These are phyloP conservation scores for Poecile montanus DNA, from an alignment of 2,797 vertebrate genomes.

Conservation along the genomic window DNA sequence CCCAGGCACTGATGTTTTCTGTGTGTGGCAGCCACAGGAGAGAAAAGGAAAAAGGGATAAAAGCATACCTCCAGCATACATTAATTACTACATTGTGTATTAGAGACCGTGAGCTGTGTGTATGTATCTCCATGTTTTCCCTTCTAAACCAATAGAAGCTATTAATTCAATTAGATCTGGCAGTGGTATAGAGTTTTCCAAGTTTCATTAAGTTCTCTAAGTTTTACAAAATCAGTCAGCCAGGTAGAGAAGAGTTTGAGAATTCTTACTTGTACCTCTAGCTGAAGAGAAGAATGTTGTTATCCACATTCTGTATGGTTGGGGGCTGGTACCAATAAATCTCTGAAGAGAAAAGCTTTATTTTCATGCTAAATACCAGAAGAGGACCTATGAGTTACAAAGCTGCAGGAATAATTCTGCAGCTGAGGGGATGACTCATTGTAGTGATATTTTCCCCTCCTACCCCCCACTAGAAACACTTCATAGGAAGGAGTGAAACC, in stretches of 20 bases:
- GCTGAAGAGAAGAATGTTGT: not conserved
- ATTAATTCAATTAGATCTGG: not conserved
- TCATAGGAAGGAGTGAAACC: not conserved
- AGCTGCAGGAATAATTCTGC: not conserved
- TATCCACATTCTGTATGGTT: rapidly evolving
- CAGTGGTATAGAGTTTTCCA: not conserved
- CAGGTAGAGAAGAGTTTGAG: not conserved
- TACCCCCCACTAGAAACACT: not conserved
- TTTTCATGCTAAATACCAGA: not conserved
- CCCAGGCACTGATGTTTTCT: not conserved
- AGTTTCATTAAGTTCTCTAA: not conserved
- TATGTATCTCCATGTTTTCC: not conserved
- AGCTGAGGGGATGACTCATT: not conserved
- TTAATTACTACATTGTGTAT: not conserved
- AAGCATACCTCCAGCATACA: not conserved
- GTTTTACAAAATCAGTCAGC: not conserved
- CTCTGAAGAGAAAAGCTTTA: not conserved
- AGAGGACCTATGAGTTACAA: not conserved
- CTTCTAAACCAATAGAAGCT: not conserved
- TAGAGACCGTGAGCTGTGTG: not conserved
- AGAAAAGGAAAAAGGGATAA: not conserved
- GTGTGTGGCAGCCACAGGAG: rapidly evolving
- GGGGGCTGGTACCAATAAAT: not conserved
- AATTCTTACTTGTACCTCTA: not conserved
- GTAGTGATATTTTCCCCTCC: not conserved